A percentile compares a stretch with the other conserved stretches of the same genome.
Conservation (phyloP, 2,113 vertebrate genomes). For the Barbus barbus region DNA sequence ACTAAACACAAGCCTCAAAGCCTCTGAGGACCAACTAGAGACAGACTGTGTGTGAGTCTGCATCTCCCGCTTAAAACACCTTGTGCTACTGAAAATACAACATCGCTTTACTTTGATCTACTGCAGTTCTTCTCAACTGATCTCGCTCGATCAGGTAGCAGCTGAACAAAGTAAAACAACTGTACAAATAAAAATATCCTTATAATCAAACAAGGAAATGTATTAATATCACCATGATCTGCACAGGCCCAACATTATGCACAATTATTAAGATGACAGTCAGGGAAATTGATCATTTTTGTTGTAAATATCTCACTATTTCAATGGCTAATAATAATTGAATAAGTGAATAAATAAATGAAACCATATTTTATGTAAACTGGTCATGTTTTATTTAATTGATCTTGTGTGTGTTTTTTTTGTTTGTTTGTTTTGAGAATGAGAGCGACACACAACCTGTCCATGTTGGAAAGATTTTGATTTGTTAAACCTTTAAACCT, state of each 20-base stretch:
- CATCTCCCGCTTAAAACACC: constrained; percentile 10
- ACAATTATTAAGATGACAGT: background rate
- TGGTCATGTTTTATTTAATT: background rate
- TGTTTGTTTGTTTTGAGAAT: background rate
- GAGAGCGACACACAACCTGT: too few relatives aligned
- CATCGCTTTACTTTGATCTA: constrained; percentile 16
- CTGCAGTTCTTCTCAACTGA: background rate
- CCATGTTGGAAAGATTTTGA: too few relatives aligned
- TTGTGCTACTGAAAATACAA: background rate
- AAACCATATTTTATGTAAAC: background rate
- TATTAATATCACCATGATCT: background rate
- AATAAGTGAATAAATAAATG: background rate
- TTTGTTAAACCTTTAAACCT: background rate
- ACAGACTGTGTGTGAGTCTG: background rate
- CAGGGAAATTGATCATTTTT: background rate
- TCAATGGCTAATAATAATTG: background rate
- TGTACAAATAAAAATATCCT: background rate
- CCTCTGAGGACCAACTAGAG: constrained; percentile 42
- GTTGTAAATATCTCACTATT: background rate
- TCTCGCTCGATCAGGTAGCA: too few relatives aligned
- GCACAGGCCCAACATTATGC: background rate
- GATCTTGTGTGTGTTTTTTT: background rate
- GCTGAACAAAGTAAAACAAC: too few relatives aligned
- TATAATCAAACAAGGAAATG: background rate
- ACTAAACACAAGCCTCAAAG: constrained; percentile 20